Evolutionary conservation across 2,888 invertebrate species (phyloP), one percentile per base, ranked within the genome.

Genomic region (Philaethria dido): DNA sequence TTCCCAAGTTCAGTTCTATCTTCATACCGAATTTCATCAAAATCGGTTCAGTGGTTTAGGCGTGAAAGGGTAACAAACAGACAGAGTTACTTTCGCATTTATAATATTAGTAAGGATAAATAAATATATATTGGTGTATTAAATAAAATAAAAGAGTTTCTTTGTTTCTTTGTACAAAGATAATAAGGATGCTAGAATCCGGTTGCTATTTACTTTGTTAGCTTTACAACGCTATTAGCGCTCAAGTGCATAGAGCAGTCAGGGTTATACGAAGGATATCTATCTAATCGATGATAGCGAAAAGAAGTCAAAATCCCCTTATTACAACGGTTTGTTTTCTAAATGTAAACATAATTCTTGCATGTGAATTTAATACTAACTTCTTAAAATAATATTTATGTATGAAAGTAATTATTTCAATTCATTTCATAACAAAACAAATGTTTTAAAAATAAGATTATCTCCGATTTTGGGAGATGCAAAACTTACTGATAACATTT

Each of bases 161-260:
- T 29, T 52, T 52, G 50, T 52, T 52, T 52, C 52, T 52, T 52
- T 52, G 52, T 33, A 52, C 16, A 33, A 52, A 52, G 52, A 11
- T 52, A 52, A 52, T 52, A 52, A 52, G 52, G 29, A 52, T 52
- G 52, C 29, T 52, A 52, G 52, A 52, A 52, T 52, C 52, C 52
- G 29, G 29, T 29, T 29, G 52, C 52, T 52, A 52, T 52, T 52
- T 52, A 52, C 52, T 52, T 52, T 52, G 52, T 52, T 52, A 33
- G 52, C 52, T 52, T 52, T 52, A 52, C 52, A 52, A 16, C 52
- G 52, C 52, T 52, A 52, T 52, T 52, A 52, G 52, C 52, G 52
- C 29, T 33, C 52, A 52, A 52, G 52, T 52, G 52, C 52, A 52
- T 52, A 29, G 29, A 33, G 52, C 52, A 52, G 52, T 52, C 16